Evolutionary conservation across 2,113 vertebrate genomes (phyloP), one percentile per base, ranked within the genome.

Genomic region (Hoplias malabaricus): DNA sequence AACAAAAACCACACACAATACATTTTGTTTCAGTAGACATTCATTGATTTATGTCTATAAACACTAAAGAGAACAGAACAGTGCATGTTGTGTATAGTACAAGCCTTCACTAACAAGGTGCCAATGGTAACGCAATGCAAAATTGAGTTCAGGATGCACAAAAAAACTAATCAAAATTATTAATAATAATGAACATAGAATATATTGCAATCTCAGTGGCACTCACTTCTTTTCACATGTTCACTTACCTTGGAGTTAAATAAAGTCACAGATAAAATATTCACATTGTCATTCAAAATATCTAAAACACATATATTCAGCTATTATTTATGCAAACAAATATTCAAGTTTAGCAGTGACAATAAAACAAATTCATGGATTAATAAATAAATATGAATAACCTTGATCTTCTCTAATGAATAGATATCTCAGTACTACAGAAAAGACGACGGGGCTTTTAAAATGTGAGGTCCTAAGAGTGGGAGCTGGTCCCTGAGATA

Each of bases 341-440:
- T 62, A 33, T 73, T 61, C 56, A 48, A 74, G 56, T 61, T 33
- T 19, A 75, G 53, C 59, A 62, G 69, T n/a, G 43, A 10, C 25
- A 50, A 63, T 50, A 14, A 38, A 75, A 65, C 12, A n/a, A 63
- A 10, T 36, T n/a, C 29, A 62, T n/a, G n/a, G 25, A 4, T 10
- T 59, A 59, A 4, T 59, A 33, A n/a, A 69, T 11, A 38, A 54
- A 56, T 8, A 27, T 21, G 6, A n/a, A 69, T 10, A 48, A 27
- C 13, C n/a, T 31, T 54, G 14, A 7, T 19, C 10, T 43, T 21
- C 29, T 9, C 8, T 19, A 48, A n/a, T 48, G 46, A 19, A n/a
- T n/a, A n/a, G n/a, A n/a, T 7, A 57, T 13, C 16, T 59, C 12
- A 57, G 1, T 27, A 23, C 10, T 23, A 12, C 33, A 23, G 1